These are phyloP conservation scores for Sebastes miniatus DNA, from an alignment of 2,797 vertebrate species.

Conservation along the genomic window DNA sequence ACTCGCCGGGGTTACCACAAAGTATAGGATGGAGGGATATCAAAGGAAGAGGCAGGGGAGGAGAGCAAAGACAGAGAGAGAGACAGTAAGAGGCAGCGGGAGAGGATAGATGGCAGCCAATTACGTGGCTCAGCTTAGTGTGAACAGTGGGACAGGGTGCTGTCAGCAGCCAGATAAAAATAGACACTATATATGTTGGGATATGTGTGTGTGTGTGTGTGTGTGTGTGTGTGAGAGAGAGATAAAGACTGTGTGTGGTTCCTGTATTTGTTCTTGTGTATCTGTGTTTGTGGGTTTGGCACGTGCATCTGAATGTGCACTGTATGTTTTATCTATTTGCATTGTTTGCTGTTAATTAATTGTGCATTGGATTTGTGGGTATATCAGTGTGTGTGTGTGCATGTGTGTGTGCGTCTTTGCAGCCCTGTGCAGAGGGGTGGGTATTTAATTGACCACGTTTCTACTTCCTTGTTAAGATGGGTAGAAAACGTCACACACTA, in stretches of 20 bases:
- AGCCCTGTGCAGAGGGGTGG: background rate
- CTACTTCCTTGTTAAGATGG: background rate
- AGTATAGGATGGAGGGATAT: constrained; percentile 5
- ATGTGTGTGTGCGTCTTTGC: background rate
- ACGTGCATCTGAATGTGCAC: background rate
- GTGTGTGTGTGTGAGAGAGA: background rate
- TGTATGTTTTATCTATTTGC: background rate
- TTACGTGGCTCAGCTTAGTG: constrained; percentile 64
- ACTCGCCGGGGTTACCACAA: background rate
- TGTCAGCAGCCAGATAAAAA: constrained; percentile 60
- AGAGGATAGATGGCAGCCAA: constrained; percentile 61
- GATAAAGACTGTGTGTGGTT: background rate
- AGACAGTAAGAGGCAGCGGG: background rate
- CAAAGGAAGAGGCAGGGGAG: background rate
- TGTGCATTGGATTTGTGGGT: background rate
- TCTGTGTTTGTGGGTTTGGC: background rate
- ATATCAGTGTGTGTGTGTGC: background rate
- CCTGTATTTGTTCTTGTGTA: background rate
- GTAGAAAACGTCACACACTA: background rate
- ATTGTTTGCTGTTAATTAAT: constrained; percentile 12
- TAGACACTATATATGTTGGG: constrained; percentile 38
- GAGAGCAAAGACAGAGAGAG: background rate
- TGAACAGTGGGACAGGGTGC: constrained; percentile 60
- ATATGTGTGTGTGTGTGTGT: rapidly evolving
- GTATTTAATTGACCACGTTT: background rate